These are phyloP conservation scores for Diaphora mendica DNA, from an alignment of 2,888 invertebrate species.

Conservation along the genomic window DNA sequence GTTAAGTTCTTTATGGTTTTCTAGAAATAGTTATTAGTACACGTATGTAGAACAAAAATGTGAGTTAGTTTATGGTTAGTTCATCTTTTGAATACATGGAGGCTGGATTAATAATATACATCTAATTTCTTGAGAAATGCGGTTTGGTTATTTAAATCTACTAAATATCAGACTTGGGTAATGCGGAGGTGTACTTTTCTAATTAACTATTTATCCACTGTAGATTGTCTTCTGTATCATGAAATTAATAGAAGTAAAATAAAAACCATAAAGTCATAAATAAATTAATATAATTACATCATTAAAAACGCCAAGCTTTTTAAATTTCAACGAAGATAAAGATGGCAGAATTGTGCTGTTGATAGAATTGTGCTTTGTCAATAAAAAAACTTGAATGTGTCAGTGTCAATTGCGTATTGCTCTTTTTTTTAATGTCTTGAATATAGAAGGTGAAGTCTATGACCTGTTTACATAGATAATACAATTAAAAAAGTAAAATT, in stretches of 20 bases:
- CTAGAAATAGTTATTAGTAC: no score
- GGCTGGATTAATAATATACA: no score
- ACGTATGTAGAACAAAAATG: no score
- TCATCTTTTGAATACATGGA: no score
- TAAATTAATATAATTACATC: not conserved
- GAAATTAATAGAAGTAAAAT: not conserved
- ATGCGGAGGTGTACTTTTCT: not conserved
- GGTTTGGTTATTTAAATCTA: no score
- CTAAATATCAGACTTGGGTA: not conserved
- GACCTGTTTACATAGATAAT: conserved; percentile 27
- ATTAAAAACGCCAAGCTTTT: not conserved
- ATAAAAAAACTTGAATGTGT: not conserved
- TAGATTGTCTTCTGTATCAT: not conserved
- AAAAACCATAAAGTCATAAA: no score
- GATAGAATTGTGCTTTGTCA: not conserved
- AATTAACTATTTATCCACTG: no score
- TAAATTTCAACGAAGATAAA: not conserved
- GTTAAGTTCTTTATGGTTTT: no score
- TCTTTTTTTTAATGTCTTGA: conserved; percentile 4
- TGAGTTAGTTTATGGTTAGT: no score
- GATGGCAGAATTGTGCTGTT: no score
- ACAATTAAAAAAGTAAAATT: conserved; percentile 9
- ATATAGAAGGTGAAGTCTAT: conserved; percentile 10
- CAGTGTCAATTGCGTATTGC: not conserved
- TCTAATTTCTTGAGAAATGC: no score